Conservation (phyloP, 2,113 vertebrate genomes). For the Porphyrio hochstetteri region DNA sequence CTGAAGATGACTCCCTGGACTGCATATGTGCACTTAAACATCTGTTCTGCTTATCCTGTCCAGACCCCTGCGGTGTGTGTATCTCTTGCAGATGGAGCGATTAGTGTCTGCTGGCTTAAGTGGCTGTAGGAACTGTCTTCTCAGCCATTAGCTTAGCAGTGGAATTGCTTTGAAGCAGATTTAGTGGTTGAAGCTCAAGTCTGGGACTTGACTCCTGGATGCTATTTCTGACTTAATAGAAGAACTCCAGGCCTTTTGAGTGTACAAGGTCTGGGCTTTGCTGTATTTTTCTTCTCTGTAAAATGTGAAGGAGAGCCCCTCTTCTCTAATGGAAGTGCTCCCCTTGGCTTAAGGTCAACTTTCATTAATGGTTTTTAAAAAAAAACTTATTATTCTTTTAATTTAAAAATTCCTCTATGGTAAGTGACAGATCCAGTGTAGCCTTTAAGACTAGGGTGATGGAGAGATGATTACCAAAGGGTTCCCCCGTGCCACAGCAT, state of each 20-base stretch:
- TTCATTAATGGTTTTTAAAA: background rate
- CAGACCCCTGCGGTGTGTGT: slow-evolving; percentile 18
- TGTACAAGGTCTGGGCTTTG: background rate
- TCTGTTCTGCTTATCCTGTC: slow-evolving; percentile 47
- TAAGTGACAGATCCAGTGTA: background rate
- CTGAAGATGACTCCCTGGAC: background rate
- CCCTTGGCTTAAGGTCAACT: background rate
- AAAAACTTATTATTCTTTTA: background rate
- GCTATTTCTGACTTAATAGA: background rate
- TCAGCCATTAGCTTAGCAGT: background rate
- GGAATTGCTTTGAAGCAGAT: slow-evolving; percentile 61
- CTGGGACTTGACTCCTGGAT: background rate
- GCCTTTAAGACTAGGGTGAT: background rate
- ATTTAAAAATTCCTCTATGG: background rate
- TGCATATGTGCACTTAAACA: background rate
- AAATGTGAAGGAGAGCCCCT: background rate
- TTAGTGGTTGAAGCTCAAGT: slow-evolving; percentile 14
- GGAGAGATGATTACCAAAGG: background rate
- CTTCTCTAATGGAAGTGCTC: background rate
- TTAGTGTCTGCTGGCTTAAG: slow-evolving; percentile 48
- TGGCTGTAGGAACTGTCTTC: background rate
- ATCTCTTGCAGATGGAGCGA: slow-evolving; percentile 49
- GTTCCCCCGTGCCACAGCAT: background rate
- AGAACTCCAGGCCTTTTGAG: background rate
- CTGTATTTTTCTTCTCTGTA: background rate